Evolutionary conservation across 2,797 vertebrate genomes (phyloP), one percentile per base, ranked within the genome.

Genomic region (Adrianichthys oophorus): DNA sequence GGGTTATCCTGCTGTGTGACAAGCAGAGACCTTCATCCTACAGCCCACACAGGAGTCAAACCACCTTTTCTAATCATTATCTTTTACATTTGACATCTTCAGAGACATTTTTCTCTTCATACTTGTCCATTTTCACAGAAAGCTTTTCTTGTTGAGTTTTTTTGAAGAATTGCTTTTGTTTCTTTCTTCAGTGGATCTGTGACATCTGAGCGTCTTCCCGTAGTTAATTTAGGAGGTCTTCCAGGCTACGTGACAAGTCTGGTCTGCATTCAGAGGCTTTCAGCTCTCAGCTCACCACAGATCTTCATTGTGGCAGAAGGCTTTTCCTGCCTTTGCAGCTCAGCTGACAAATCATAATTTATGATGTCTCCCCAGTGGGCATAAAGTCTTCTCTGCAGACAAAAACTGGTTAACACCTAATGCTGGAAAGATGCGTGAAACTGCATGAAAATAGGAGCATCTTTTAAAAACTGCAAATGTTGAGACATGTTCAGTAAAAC

Each of bases 151-250:
- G 74, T 60, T 17, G 19, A 54, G 16, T 50, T 50, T 44, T 14
- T 8, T 21, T 63, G 51, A 59, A 24, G 49, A 15, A 16, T 45
- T 48, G 57, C 65, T 71, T 48, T 68, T 58, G 80, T 62, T 48
- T 52, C 44, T 50, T 41, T 49, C 2, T 48, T 61, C 52, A 37
- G 53, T 7, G 7, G 45, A 58, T 62, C 53, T 75, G 68, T 81
- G 59, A 63, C 58, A 16, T 12, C 40, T 24, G 59, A 49, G 44
- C 62, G 65, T 37, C 53, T 61, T 52, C 59, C 52, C 66, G 70
- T 67, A 53, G 79, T 85, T 87, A 60, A 86, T 81, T 74, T 62
- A 59, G 24, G 65, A 59, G 47, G 56, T 65, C 57, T 66, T 24
- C 32, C 48, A 18, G 17, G 13, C 45, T 78, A 70, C 62, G 62